phyloP scores from a whole-genome alignment of 2,113 vertebrate species.

The Salminus brasiliensis region DNA sequence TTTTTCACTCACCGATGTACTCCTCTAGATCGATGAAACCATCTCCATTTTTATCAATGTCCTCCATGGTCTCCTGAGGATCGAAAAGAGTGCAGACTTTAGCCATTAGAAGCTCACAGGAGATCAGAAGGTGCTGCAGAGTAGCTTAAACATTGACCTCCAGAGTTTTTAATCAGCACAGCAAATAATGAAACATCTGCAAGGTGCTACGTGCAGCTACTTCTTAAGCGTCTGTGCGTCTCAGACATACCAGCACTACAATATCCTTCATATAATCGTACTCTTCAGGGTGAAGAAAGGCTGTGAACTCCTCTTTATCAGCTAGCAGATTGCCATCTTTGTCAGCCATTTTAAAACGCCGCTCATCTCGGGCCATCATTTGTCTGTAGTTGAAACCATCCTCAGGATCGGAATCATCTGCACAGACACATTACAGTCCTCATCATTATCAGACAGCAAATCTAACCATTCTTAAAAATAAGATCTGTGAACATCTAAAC shows the following conservation, averaged over 20 bases:
- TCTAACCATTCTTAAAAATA: background rate
- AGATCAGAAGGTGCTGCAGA: background rate
- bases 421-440: slow-evolving; percentile 35
- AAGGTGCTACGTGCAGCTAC: too few relatives aligned
- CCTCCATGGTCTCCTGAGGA: slow-evolving; percentile 95
- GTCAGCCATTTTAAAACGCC: slow-evolving; percentile 94
- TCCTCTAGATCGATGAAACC: slow-evolving; percentile 96
- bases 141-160: background rate
- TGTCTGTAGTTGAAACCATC: slow-evolving; percentile 96
- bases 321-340: slow-evolving; percentile 84
- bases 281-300: slow-evolving; percentile 96
- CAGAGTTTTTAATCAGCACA: background rate
- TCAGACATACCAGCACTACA: slow-evolving; percentile 86
- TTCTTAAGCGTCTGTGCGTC: too few relatives aligned
- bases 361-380: slow-evolving; percentile 95
- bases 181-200: background rate
- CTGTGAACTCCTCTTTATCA: slow-evolving; percentile 95
- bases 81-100: background rate
- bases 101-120: background rate
- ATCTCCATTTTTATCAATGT: slow-evolving; percentile 97
- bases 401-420: slow-evolving; percentile 92
- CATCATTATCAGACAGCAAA: background rate
- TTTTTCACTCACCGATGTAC: slow-evolving; percentile 93
- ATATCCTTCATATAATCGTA: slow-evolving; percentile 98
- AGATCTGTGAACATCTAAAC: too few relatives aligned